Evolutionary conservation across 2,113 vertebrate species (phyloP), one percentile per base, ranked within the genome.

Genomic region (Pelobates fuscus): DNA sequence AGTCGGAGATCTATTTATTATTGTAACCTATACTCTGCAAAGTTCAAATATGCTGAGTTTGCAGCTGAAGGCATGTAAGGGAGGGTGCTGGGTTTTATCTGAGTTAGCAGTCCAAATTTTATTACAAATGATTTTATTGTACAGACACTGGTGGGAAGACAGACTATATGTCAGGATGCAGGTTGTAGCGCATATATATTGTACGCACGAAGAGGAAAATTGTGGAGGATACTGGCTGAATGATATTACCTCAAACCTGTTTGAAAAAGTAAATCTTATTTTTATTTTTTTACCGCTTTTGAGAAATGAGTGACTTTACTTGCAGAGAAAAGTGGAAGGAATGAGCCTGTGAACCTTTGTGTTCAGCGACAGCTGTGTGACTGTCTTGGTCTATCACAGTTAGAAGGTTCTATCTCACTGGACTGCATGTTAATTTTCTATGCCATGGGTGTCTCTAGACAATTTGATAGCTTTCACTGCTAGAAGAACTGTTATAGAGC

Each of bases 271-370:
- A 41, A 74, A 74, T 74, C 63, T 41, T 55, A 65, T 74, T 20
- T 72, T 5, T 32, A 29, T 46, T 64, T 59, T 59, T 27, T 10
- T 4, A 4, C 18, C 57, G 12, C 41, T 17, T 63, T 18, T 72
- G 70, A 72, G 70, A 72, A 72, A 72, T 57, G 60, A 57, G 52
- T 41, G 46, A 65, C 27, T 74, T 64, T 41, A 17, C 60, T 72
- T 63, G 70, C 29, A 63, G 60, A 44, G 57, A 59, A 12, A 20
- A 24, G 44, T n/a, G 18, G 14, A 27, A 29, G 25, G 26, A 61
- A 32, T 20, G 32, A 60, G 69, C 43, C 26, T 59, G 5, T 61
- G 55, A 23, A 2, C 32, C 54, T 20, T n/a, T n/a, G 15, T 20
- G 23, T 70, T 41, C 14, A 12, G 37, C 14, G 37, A 41, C 1